A percentile compares a stretch with the other conserved stretches of the same genome.
Conservation (phyloP, 2,113 vertebrate species). For the Puffinus mauretanicus region DNA sequence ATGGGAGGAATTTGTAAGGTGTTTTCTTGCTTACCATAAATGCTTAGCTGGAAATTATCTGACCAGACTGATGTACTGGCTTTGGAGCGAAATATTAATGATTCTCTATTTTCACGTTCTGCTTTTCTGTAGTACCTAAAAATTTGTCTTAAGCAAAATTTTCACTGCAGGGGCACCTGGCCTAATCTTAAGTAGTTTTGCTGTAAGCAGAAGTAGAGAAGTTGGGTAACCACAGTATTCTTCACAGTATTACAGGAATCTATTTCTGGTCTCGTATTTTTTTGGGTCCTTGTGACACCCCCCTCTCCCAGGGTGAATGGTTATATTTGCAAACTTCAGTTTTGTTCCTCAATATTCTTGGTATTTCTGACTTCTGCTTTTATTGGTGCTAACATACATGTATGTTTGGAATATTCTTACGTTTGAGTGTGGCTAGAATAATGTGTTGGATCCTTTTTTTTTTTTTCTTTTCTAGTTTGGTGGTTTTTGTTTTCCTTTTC, state of each 20-base stretch:
- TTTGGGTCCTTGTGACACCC: neutral
- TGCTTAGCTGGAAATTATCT: neutral
- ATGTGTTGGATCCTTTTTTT: neutral
- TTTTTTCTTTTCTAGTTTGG: neutral
- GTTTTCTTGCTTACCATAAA: neutral
- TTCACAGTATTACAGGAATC: neutral
- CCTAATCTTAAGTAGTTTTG: neutral
- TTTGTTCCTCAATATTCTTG: neutral
- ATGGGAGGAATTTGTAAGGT: neutral
- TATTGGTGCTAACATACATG: neutral
- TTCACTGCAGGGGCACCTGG: neutral
- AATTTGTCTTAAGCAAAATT: neutral
- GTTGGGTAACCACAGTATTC: neutral
- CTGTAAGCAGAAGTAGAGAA: neutral
- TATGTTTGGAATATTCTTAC: neutral
- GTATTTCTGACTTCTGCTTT: neutral
- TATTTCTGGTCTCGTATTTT: neutral
- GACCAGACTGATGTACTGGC: neutral
- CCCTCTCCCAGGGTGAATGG: neutral
- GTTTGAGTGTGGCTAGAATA: neutral
- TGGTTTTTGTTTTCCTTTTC: neutral
- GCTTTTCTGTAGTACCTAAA: neutral
- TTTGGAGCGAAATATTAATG: neutral
- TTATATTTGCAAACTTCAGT: neutral
- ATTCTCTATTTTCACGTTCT: neutral